Conservation (phyloP, 2,797 vertebrate species). For the Gallinago stenura region DNA sequence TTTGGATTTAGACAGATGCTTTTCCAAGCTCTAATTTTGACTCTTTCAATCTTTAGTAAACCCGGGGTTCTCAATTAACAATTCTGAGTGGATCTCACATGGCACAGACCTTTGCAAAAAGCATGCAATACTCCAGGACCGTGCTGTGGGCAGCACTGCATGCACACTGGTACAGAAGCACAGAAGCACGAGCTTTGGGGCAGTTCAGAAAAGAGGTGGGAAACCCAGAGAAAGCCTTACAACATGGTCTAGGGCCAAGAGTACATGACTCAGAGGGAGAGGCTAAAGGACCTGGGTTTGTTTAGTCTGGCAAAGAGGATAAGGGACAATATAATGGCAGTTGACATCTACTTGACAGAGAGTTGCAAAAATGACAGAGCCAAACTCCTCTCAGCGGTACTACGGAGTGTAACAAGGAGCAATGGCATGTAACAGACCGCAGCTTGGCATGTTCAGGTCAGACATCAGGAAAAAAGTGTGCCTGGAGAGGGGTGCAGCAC, state of each 20-base stretch:
- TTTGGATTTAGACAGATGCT: neutral
- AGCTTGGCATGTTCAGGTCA: neutral
- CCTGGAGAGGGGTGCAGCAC: neutral
- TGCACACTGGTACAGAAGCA: neutral
- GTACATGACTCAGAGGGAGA: slow-evolving; percentile 6
- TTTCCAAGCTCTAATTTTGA: neutral
- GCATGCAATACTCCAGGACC: rapidly evolving
- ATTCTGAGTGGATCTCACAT: neutral
- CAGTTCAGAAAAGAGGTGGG: neutral
- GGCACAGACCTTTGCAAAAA: neutral
- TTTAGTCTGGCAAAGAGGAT: slow-evolving; percentile 44
- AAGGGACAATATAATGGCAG: slow-evolving; percentile 17
- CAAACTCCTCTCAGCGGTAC: neutral
- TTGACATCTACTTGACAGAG: slow-evolving; percentile 30
- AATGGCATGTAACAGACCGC: neutral
- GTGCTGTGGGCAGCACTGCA: neutral
- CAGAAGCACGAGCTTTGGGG: neutral
- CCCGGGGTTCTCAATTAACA: neutral
- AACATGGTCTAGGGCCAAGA: neutral
- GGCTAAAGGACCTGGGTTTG: slow-evolving; percentile 1
- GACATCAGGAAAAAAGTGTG: neutral
- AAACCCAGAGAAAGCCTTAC: neutral
- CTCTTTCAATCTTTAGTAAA: neutral
- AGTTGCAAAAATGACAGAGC: neutral
- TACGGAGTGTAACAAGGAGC: neutral